Evolutionary conservation across 2,888 invertebrate genomes (phyloP), one percentile per base, ranked within the genome.

Genomic region (Spodoptera exigua): DNA sequence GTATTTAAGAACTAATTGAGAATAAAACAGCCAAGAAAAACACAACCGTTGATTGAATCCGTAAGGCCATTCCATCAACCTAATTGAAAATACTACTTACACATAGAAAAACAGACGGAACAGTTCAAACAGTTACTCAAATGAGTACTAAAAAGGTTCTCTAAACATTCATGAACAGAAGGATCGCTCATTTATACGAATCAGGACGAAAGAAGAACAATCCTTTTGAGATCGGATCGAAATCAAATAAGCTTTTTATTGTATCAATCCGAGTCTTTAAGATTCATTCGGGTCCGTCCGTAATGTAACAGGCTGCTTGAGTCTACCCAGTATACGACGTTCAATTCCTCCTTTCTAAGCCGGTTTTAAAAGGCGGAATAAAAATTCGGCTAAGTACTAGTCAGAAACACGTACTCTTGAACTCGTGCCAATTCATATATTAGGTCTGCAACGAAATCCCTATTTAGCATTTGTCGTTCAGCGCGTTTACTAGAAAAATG

Each of bases 181-280:
- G 35, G n/a, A 13, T 39, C 46, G 37, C 45, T 66, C 49, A 72
- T 75, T 61, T 70, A 48, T 37, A 61, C 16, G 44, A 54, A 49
- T 70, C 48, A 56, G 51, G 56, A 63, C 58, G 51, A 70, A 57
- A 55, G 56, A 41, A 58, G 53, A 69, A 75, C 61, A 76, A 72
- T 66, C 53, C 61, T 53, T 52, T 54, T 36, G 56, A 68, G 59
- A 80, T 79, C 74, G 73, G 55, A 72, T 70, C 55, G 63, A 56
- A 75, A 76, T 79, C 76, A 70, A 78, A 77, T 80, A 76, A 76
- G 71, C 71, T 64, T 67, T 72, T 73, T 70, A 60, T 65, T 64
- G 57, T 64, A 72, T 66, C 61, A 72, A 62, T 57, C 68, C 67
- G 32, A 59, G 63, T 69, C 72, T 75, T 76, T 68, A 72, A 70